These are phyloP conservation scores for Drosophila conformis DNA, from an alignment of 2,888 invertebrate genomes.

Conservation along the genomic window DNA sequence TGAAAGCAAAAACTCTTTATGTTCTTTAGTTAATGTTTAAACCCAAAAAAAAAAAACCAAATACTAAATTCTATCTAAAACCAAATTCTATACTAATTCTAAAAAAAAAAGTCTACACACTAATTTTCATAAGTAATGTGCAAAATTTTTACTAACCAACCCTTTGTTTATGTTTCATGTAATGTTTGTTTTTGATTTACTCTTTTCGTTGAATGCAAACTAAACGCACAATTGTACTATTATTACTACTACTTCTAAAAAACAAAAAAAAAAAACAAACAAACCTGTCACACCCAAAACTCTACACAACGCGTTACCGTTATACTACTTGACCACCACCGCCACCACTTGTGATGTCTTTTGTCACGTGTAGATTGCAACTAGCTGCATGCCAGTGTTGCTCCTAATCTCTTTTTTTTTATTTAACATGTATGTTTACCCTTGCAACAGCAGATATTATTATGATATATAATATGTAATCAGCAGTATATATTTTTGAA, in stretches of 20 bases:
- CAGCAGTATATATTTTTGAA: background rate
- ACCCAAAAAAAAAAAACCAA: slow-evolving; percentile 30
- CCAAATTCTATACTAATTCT: slow-evolving; percentile 45
- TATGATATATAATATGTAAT: background rate
- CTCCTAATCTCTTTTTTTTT: slow-evolving; percentile 12
- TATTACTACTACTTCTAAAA: background rate
- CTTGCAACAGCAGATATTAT: slow-evolving; percentile 18
- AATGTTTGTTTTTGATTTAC: slow-evolving; percentile 54
- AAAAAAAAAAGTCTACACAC: slow-evolving; percentile 52
- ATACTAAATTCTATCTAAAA: slow-evolving; percentile 33
- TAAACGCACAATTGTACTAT: slow-evolving; percentile 54
- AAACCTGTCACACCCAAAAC: slow-evolving; percentile 24
- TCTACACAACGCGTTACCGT: slow-evolving; percentile 33
- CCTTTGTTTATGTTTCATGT: slow-evolving; percentile 53
- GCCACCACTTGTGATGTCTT: slow-evolving; percentile 10
- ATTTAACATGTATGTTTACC: slow-evolving; percentile 4
- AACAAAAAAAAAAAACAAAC: background rate
- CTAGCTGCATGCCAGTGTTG: slow-evolving; percentile 37
- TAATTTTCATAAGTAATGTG: slow-evolving; percentile 68
- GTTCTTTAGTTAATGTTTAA: slow-evolving; percentile 67
- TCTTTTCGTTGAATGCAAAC: slow-evolving; percentile 58
- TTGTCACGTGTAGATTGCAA: slow-evolving; percentile 34
- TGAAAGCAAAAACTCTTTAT: slow-evolving; percentile 54
- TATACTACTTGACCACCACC: slow-evolving; percentile 16
- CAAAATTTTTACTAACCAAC: slow-evolving; percentile 72